Conservation (phyloP, 2,888 invertebrate species). For the Drosophila gaucha region DNA sequence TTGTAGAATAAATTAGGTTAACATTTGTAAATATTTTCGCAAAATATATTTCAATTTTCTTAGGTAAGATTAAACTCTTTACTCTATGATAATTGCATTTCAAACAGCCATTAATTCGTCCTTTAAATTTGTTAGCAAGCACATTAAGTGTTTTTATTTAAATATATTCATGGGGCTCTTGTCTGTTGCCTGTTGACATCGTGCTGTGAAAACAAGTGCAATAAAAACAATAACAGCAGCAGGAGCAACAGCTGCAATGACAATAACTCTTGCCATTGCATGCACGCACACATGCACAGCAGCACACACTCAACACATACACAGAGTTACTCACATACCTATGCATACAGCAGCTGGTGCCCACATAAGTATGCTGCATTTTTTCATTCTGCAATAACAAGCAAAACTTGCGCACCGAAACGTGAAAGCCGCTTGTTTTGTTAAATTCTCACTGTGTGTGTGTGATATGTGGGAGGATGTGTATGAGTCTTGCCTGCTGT, state of each 20-base stretch:
- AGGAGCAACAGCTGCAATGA: slow-evolving; percentile 74
- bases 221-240: slow-evolving; percentile 65
- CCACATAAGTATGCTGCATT: slow-evolving; percentile 66
- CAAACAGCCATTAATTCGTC: slow-evolving; percentile 20
- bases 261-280: slow-evolving; percentile 67
- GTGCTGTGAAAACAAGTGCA: slow-evolving; percentile 56
- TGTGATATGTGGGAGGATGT: not conserved
- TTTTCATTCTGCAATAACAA: slow-evolving; percentile 52
- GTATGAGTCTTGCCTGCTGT: slow-evolving; percentile 25
- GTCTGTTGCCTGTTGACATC: slow-evolving; percentile 63
- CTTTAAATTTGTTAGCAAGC: slow-evolving; percentile 18
- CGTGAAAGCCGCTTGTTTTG: slow-evolving; percentile 48
- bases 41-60: not conserved
- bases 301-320: slow-evolving; percentile 2
- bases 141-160: slow-evolving; percentile 56
- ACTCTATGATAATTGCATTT: slow-evolving; percentile 11
- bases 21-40: no score
- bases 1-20: no score
- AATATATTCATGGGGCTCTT: slow-evolving; percentile 69
- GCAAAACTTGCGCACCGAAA: slow-evolving; percentile 55
- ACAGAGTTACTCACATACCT: slow-evolving; percentile 44
- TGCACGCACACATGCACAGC: slow-evolving; percentile 11
- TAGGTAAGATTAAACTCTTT: not conserved
- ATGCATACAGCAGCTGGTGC: slow-evolving; percentile 44
- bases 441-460: slow-evolving; percentile 22